Evolutionary conservation across 2,797 vertebrate genomes (phyloP).

Genomic region (Liparis tanakae): DNA sequence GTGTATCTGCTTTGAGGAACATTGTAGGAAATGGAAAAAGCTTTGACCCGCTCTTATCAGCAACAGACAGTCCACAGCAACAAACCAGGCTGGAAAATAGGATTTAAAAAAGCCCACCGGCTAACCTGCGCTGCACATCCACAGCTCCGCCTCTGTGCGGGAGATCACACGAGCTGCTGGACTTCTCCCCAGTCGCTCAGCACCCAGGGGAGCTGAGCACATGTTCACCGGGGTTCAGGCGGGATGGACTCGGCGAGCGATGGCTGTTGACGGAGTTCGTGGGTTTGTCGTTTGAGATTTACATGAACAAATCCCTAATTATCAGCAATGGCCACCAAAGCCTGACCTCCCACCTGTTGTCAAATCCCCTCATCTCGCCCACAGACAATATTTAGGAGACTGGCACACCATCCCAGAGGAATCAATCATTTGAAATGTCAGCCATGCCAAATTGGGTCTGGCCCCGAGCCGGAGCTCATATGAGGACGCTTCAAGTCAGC

Average conservation of each 20-base stretch:
- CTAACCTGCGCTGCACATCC: slow-evolving; percentile 8
- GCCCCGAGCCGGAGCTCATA: slow-evolving; percentile 27
- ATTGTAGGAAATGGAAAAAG: slow-evolving; percentile 56
- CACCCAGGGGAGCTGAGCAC: slow-evolving; percentile 1
- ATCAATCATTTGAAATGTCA: slow-evolving; percentile 73
- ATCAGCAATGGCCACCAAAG: slow-evolving; percentile 29
- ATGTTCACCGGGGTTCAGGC: not conserved
- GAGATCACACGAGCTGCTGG: slow-evolving; percentile 43
- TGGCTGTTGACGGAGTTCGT: slow-evolving; percentile 6
- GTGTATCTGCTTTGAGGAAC: slow-evolving; percentile 56
- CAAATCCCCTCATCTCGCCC: slow-evolving; percentile 33
- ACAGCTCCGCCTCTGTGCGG: slow-evolving; percentile 18
- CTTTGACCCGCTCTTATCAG: slow-evolving; percentile 75
- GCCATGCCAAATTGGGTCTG: slow-evolving; percentile 40
- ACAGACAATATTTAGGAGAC: slow-evolving; percentile 13
- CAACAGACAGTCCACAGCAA: slow-evolving; percentile 62
- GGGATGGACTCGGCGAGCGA: slow-evolving; percentile 4
- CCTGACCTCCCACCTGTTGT: slow-evolving; percentile 21
- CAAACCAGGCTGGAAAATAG: slow-evolving; percentile 52
- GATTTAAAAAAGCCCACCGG: slow-evolving; percentile 26
- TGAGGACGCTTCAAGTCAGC: not conserved
- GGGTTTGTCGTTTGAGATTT: slow-evolving; percentile 38
- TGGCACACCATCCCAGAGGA: slow-evolving; percentile 19
- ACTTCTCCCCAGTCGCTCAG: slow-evolving; percentile 7
- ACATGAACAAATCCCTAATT: slow-evolving; percentile 53